These are phyloP conservation scores for Baccha elongata DNA, from an alignment of 2,888 invertebrate genomes.

Conservation along the genomic window DNA sequence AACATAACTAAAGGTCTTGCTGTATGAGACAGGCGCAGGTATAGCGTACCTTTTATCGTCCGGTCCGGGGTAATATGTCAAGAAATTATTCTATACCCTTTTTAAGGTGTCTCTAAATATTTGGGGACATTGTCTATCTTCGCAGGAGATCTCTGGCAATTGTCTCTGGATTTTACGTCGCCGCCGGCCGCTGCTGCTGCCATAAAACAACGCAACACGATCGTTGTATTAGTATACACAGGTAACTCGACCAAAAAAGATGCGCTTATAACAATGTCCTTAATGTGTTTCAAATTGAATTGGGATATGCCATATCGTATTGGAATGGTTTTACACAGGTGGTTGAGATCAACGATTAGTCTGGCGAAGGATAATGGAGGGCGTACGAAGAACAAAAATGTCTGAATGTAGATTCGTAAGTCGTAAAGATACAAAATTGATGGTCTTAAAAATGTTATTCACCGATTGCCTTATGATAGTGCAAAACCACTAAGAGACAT, in stretches of 20 bases:
- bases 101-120: conserved; percentile 72
- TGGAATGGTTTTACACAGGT: conserved; percentile 68
- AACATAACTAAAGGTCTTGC: not conserved
- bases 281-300: conserved; percentile 65
- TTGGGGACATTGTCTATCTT: conserved; percentile 65
- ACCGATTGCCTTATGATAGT: conserved; percentile 28
- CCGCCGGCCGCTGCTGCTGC: not conserved
- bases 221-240: conserved; percentile 32
- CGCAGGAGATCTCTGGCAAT: conserved; percentile 51
- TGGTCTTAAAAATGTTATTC: conserved; percentile 52
- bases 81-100: conserved; percentile 71
- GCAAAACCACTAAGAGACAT: conserved; percentile 26
- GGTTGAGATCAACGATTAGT: conserved; percentile 70
- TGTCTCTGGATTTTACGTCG: conserved; percentile 50
- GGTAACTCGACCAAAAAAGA: conserved; percentile 46
- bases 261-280: conserved; percentile 56
- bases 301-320: conserved; percentile 60
- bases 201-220: conserved; percentile 34
- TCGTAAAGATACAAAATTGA: conserved; percentile 67
- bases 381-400: conserved; percentile 21
- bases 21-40: conserved; percentile 27
- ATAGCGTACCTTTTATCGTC: conserved; percentile 40
- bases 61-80: conserved; percentile 62
- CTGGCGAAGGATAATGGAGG: conserved; percentile 54
- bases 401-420: conserved; percentile 14